A percentile compares a stretch with the other conserved stretches of the same genome.
Conservation (phyloP, 1,140 invertebrate genomes). For the Musca vetustissima region DNA sequence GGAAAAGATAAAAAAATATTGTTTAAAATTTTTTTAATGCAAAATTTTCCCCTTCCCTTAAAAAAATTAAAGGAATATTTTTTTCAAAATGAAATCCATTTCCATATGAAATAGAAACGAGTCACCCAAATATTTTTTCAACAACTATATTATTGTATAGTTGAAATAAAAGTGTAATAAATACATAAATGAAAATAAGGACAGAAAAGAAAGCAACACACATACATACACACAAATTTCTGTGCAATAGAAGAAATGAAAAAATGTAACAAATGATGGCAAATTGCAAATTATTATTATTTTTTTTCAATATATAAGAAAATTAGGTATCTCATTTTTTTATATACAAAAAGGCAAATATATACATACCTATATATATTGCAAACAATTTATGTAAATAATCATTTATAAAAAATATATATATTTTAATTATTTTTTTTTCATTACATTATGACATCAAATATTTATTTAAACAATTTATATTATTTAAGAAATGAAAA, state of each 20-base stretch:
- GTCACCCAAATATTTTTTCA: too few species aligned
- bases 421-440: conserved; percentile 6
- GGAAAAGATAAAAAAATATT: too few species aligned
- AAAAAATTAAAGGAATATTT: too few species aligned
- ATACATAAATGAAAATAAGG: too few species aligned
- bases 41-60: too few species aligned
- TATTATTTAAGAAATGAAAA: neutral
- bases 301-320: conserved; percentile 8
- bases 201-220: neutral
- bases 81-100: too few species aligned
- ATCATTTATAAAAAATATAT: neutral
- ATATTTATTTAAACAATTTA: conserved; percentile 12
- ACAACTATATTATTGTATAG: too few species aligned
- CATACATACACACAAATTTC: neutral
- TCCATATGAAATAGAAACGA: too few species aligned
- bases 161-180: too few species aligned
- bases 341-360: neutral
- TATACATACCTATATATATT: too few species aligned
- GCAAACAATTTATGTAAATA: neutral
- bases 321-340: conserved; percentile 21
- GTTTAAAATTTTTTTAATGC: too few species aligned
- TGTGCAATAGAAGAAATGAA: conserved; percentile 14
- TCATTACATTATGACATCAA: neutral
- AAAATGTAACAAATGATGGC: too few species aligned
- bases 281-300: neutral